Base-by-base conservation (phyloP, 2,888 invertebrate genomes). In the Anagyrus pseudococci region DNA sequence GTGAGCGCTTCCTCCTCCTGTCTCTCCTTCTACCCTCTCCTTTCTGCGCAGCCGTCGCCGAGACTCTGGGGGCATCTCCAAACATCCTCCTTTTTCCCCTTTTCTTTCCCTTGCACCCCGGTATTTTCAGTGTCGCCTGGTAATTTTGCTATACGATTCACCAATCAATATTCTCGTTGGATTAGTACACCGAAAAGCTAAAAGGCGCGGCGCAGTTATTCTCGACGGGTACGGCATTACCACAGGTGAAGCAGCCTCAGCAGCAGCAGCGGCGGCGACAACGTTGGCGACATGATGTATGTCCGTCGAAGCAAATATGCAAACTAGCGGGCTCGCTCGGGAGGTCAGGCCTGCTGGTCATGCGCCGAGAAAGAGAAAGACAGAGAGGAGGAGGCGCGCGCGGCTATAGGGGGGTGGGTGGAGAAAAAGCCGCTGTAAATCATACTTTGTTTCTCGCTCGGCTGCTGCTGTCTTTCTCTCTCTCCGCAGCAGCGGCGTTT, bases 281-380 rank as follows among this genome's bases (percentile, higher is more conserved):
- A 33, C 58, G 52, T 67, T 66, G 70, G 72, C 69, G 70, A 71
- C 75, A 73, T 75, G 74, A 77, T 77, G 75, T 77, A 77, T 78
- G 76, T 10, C 10, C 29, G 29, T n/a, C n/a, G n/a, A n/a, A 10
- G 10, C 29, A 10, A 29, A 29, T 29, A 29, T 29, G 29, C 29
- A 29, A 75, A 76, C 71, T 70, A 70, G 71, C 69, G 64, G 70
- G 69, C 67, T 63, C 66, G 67, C 70, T 62, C 53, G 60, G 68
- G 69, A 71, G 76, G 74, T 77, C 76, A 76, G 69, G 67, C 70
- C 68, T 64, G 48, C 70, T 25, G 71, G 70, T 69, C 70, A 71
- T 67, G 69, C 64, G n/a, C n/a, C n/a, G n/a, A n/a, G n/a, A n/a
- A n/a, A n/a, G n/a, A n/a, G n/a, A n/a, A n/a, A n/a, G n/a, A n/a